Percentiles rank a stretch among this genome's conserved stretches.
Evolutionary conservation across 2,888 invertebrate species (phyloP).

Genomic region (Melinopterus prodromus): DNA sequence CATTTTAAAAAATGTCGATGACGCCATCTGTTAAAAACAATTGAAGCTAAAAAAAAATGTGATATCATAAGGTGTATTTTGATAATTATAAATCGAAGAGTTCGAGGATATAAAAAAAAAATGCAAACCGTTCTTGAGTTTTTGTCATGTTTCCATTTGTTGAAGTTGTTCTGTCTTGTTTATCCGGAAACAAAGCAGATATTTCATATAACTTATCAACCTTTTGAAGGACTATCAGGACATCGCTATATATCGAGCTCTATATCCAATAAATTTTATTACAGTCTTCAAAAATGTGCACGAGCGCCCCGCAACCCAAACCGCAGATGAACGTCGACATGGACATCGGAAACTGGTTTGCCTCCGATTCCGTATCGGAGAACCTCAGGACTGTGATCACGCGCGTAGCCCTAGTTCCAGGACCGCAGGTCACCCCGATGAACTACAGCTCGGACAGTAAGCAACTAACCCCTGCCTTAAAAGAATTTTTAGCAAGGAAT

Average conservation of each 20-base stretch:
- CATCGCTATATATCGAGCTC: background rate
- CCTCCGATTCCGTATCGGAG: constrained; percentile 76
- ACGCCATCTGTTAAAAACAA: no score
- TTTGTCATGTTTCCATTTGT: no score
- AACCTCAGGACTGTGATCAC: constrained; percentile 77
- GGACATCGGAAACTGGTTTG: constrained; percentile 72
- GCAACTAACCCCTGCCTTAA: constrained; percentile 41
- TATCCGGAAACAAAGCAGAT: background rate
- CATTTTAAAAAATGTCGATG: no score
- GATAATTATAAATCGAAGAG: no score
- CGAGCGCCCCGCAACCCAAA: constrained; percentile 53
- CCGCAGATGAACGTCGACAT: constrained; percentile 62
- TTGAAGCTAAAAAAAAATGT: no score
- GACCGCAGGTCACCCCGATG: constrained; percentile 65
- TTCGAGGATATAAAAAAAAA: no score
- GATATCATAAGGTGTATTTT: no score
- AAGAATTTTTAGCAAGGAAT: constrained; percentile 12
- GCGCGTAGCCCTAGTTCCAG: constrained; percentile 68
- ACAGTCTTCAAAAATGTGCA: constrained; percentile 62
- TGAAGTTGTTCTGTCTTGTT: background rate
- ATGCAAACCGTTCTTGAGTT: no score
- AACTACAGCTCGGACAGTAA: constrained; percentile 73
- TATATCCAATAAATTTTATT: constrained; percentile 29
- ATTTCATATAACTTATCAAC: background rate
- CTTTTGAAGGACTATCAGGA: background rate